These are phyloP conservation scores for Tyto alba DNA, from an alignment of 2,113 vertebrate genomes.

Conservation along the genomic window DNA sequence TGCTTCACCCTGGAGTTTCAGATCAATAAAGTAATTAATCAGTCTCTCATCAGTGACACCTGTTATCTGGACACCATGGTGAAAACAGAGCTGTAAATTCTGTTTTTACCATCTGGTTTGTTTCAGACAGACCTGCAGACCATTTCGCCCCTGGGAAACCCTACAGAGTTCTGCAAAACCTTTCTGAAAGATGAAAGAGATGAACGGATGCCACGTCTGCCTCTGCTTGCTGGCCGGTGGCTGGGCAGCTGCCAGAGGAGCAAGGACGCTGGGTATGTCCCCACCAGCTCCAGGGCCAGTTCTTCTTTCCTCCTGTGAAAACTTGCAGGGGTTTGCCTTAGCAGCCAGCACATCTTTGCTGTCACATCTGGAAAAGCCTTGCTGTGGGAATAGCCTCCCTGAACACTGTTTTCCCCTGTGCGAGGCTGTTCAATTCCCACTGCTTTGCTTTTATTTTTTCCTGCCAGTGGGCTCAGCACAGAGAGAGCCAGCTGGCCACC, in stretches of 20 bases:
- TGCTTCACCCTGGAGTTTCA: not conserved
- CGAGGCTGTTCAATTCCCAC: not conserved
- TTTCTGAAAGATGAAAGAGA: not conserved
- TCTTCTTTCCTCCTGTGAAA: not conserved
- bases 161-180: not conserved
- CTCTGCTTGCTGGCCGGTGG: not conserved
- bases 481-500: rapidly evolving
- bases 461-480: not conserved
- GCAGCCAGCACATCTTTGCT: not conserved
- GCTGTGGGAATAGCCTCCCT: rapidly evolving
- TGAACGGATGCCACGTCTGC: rapidly evolving
- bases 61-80: not conserved
- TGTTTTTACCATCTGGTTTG: not conserved
- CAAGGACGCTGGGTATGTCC: too few species aligned
- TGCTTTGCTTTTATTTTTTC: not conserved
- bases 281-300: too few species aligned
- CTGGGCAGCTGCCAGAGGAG: not conserved
- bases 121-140: not conserved
- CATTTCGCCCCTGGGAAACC: not conserved
- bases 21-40: not conserved
- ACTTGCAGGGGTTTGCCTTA: not conserved
- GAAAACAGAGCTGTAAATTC: not conserved
- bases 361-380: not conserved
- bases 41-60: not conserved
- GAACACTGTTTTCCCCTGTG: not conserved